Evolutionary conservation across 2,888 invertebrate genomes (phyloP), one percentile per base, ranked within the genome.

Genomic region (Drosophila mimetica): DNA sequence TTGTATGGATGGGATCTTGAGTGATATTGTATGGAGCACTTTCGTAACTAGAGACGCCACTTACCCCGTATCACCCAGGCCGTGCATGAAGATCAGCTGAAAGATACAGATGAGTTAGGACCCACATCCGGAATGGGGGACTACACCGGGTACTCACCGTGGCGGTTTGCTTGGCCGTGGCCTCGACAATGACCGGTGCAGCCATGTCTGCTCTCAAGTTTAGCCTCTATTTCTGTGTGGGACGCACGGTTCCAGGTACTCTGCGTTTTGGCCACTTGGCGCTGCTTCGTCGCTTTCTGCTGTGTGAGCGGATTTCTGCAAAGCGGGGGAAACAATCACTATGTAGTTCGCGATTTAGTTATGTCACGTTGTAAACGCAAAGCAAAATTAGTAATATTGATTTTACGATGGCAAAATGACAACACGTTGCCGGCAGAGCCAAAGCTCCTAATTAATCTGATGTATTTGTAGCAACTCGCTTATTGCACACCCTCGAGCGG

Each of bases 31-130:
- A 18, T 18, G 14, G 16, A 9, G 30, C 1, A 9, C 30, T 11
- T 30, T 41, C 76, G 41, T 22, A 6, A 7, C 47, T 47, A 8
- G 25, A 7, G 54, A 25, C n/a, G 9, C 22, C 36, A 94, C 94
- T 94, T 92, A 97, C 97, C 98, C 98, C 54, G 98, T 98, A 91
- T 98, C 98, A 59, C 98, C 98, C 72, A 98, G 93, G 76, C 98
- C 98, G 93, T 98, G 98, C 86, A 98, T 94, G 92, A 98, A 98
- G 91, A 98, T 98, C 71, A 98, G 93, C 98, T 98, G 93, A 76
- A 96, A 96, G 69, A 76, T 67, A 77, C 67, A 36, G 44, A 28
- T 16, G 14, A 14, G 22, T 25, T 14, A 9, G 18, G 5, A 41
- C 1, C 16, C n/a, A 20, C 22, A 9, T 44, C 25, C 22, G 13